Evolutionary conservation across 2,888 invertebrate genomes (phyloP).

Genomic region (Chymomyza amoena): DNA sequence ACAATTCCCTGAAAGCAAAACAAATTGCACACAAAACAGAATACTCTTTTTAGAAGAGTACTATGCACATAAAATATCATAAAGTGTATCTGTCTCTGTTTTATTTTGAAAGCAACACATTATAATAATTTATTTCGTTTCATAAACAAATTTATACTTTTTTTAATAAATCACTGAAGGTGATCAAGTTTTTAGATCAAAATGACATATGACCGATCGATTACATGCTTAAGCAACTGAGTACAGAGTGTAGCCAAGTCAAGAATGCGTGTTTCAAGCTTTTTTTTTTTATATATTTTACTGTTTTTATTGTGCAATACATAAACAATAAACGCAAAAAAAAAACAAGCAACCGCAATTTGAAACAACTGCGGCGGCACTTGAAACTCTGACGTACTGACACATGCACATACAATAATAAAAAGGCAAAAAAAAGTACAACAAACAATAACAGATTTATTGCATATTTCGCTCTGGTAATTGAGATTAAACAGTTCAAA

Average conservation of each 20-base stretch:
- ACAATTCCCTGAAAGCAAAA: conserved; percentile 55
- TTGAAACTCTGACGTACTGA: conserved; percentile 27
- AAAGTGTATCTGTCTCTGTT: no score
- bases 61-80: no score
- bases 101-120: no score
- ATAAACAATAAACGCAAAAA: conserved; percentile 22
- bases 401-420: conserved; percentile 12
- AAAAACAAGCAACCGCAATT: neutral
- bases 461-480: conserved; percentile 70
- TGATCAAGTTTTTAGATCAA: no score
- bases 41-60: conserved; percentile 16
- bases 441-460: conserved; percentile 53
- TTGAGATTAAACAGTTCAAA: conserved; percentile 74
- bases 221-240: neutral
- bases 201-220: neutral
- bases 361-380: conserved; percentile 4
- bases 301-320: conserved; percentile 49
- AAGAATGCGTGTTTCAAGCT: conserved; percentile 21
- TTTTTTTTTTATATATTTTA: neutral
- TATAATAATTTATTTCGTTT: no score
- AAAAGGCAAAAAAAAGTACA: conserved; percentile 20
- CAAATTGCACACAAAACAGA: conserved; percentile 60
- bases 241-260: neutral
- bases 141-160: no score
- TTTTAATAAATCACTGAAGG: no score